Base-by-base conservation (phyloP, 2,797 vertebrate genomes). In the Bovichtus variegatus region DNA sequence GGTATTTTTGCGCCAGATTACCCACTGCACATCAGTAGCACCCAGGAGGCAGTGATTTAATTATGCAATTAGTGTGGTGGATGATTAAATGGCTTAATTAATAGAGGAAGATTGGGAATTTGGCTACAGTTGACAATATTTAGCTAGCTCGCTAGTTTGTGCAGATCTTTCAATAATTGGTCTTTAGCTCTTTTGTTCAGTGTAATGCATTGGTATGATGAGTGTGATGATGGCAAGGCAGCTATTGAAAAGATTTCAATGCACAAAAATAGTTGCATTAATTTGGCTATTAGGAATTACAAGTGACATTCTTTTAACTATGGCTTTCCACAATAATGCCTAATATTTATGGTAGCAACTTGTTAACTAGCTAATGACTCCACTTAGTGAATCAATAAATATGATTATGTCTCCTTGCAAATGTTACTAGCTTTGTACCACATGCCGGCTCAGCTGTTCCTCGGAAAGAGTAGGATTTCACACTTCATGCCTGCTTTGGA, bases 1-100 rank as follows among this genome's bases (percentile, higher is more conserved):
- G 83, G 88, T 89, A 75, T 94, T 93, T 92, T 87, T 92, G 91
- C 83, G 63, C 91, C 92, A 93, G 92, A 94, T 92, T 92, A 92
- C 86, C 87, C 91, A 82, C 85, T 81, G 84, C 90, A 93, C 91
- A 93, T 90, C 92, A 93, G 89, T 92, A 83, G 76, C 85, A 90
- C 90, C 90, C 92, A 94, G 92, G 92, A 94, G 93, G 93, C 91
- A 90, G 89, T 93, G 93, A 96, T 95, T 95, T 95, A 93, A 95
- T 95, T 94, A 95, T 84, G 91, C 91, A 94, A 94, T 95, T 95
- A 95, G 92, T 90, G 91, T 89, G 82, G 91, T 90, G 93, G 91
- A 92, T 94, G 92, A 94, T 94, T 95, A 93, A 95, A 95, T 92
- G 92, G 92, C 92, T 93, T 94, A 92, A 94, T 94, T 95, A 95